Evolutionary conservation across 2,797 vertebrate genomes (phyloP).

Genomic region (Ctenosaura bakeri): DNA sequence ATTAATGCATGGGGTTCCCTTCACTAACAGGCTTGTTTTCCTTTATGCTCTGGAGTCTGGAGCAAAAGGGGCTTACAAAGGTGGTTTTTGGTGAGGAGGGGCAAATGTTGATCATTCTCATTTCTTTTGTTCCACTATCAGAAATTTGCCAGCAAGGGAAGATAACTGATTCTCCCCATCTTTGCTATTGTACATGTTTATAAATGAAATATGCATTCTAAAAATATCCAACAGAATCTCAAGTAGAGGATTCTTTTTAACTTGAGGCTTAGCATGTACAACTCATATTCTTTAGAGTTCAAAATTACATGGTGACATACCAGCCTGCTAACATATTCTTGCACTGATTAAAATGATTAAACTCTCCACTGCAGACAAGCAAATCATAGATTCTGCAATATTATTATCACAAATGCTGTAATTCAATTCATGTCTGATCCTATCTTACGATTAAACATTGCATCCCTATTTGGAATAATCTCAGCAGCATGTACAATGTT

Average conservation of each 20-base stretch:
- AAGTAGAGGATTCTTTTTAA: slow-evolving; percentile 45
- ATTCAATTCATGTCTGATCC: slow-evolving; percentile 72
- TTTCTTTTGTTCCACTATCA: too few species aligned
- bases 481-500: slow-evolving; percentile 57
- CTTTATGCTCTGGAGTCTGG: neutral
- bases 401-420: slow-evolving; percentile 60
- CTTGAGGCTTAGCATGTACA: slow-evolving; percentile 58
- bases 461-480: slow-evolving; percentile 56
- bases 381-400: slow-evolving; percentile 51
- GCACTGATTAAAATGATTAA: slow-evolving; percentile 69
- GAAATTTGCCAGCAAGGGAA: too few species aligned
- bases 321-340: slow-evolving; percentile 61
- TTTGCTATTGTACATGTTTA: neutral
- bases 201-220: neutral
- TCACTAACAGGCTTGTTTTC: neutral
- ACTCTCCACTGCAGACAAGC: slow-evolving; percentile 61
- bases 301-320: slow-evolving; percentile 57
- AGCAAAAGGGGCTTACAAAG: neutral
- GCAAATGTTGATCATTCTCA: too few species aligned
- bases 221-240: neutral
- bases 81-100: too few species aligned
- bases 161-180: neutral
- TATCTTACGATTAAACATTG: slow-evolving; percentile 67
- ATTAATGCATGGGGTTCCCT: neutral
- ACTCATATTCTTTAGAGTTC: slow-evolving; percentile 60